Percentiles rank a stretch among this genome's conserved stretches.
phyloP scores from a whole-genome alignment of 2,888 invertebrate species.

The Lacanobia oleracea region DNA sequence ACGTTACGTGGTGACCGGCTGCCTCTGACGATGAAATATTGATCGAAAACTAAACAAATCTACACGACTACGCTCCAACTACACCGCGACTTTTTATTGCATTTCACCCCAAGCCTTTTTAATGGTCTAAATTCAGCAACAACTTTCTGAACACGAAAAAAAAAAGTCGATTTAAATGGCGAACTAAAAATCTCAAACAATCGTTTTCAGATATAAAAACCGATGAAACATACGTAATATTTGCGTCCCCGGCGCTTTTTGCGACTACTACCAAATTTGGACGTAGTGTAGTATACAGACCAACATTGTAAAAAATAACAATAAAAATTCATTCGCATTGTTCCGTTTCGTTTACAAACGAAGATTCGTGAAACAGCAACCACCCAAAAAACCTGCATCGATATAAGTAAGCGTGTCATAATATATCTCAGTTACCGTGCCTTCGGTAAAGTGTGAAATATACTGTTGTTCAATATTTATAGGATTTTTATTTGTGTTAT shows the following conservation, averaged over 20 bases:
- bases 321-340: constrained; percentile 78
- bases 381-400: constrained; percentile 81
- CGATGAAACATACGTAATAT: constrained; percentile 68
- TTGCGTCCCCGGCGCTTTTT: constrained; percentile 67
- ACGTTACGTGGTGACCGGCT: constrained; percentile 79
- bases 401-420: constrained; percentile 83
- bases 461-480: constrained; percentile 89
- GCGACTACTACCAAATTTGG: constrained; percentile 54
- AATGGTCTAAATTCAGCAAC: constrained; percentile 24
- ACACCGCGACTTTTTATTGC: constrained; percentile 44
- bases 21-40: constrained; percentile 83
- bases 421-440: constrained; percentile 86
- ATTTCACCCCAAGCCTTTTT: constrained; percentile 29
- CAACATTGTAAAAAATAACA: constrained; percentile 65
- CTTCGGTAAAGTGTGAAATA: constrained; percentile 88
- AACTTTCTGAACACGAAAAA: constrained; percentile 13
- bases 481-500: constrained; percentile 89
- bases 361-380: constrained; percentile 83
- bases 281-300: constrained; percentile 53
- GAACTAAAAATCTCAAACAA: constrained; percentile 54
- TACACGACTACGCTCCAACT: constrained; percentile 61
- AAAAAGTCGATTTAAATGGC: constrained; percentile 5
- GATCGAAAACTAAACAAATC: constrained; percentile 82
- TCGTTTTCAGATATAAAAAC: constrained; percentile 57
- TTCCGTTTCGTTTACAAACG: constrained; percentile 86